These are phyloP conservation scores for Drosophila stalkeri DNA, from an alignment of 2,888 invertebrate species.

Conservation along the genomic window DNA sequence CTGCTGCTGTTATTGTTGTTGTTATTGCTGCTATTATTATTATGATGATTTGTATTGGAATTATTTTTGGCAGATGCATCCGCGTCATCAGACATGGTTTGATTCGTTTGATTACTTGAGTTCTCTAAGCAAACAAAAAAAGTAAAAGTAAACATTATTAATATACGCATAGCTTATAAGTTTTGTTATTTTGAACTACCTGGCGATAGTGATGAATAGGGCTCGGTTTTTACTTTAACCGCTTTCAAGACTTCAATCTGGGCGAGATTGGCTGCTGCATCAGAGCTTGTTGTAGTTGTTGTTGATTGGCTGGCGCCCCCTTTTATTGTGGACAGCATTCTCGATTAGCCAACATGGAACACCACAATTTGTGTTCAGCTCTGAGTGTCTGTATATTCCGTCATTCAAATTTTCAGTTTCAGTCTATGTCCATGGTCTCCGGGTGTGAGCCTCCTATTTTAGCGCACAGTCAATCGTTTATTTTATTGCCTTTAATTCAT, in stretches of 20 bases:
- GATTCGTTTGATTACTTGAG: slow-evolving; percentile 41
- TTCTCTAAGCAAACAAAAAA: slow-evolving; percentile 34
- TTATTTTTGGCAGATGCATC: slow-evolving; percentile 35
- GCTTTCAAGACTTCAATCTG: slow-evolving; percentile 28
- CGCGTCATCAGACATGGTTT: slow-evolving; percentile 63
- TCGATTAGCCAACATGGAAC: slow-evolving; percentile 38
- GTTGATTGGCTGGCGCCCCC: slow-evolving; percentile 53
- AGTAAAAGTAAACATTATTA: background rate
- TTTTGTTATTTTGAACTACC: slow-evolving; percentile 31
- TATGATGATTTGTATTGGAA: slow-evolving; percentile 16
- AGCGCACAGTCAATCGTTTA: background rate
- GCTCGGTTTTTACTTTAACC: slow-evolving; percentile 54
- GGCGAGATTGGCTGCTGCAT: slow-evolving; percentile 19
- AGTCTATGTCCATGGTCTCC: slow-evolving; percentile 5
- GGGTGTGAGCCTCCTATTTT: background rate
- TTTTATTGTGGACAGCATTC: slow-evolving; percentile 66
- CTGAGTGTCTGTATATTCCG: background rate
- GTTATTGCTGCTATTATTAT: slow-evolving; percentile 17
- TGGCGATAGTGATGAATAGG: slow-evolving; percentile 49
- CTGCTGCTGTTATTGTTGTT: slow-evolving; percentile 21
- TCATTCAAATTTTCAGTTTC: background rate
- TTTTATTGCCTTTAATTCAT: background rate
- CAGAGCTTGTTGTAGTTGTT: slow-evolving; percentile 24
- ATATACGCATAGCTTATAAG: background rate
- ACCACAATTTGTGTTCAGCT: slow-evolving; percentile 10